phyloP scores from a whole-genome alignment of 53 echinoderm and acorn worm genomes.

The Mesocentrotus franciscanus region DNA sequence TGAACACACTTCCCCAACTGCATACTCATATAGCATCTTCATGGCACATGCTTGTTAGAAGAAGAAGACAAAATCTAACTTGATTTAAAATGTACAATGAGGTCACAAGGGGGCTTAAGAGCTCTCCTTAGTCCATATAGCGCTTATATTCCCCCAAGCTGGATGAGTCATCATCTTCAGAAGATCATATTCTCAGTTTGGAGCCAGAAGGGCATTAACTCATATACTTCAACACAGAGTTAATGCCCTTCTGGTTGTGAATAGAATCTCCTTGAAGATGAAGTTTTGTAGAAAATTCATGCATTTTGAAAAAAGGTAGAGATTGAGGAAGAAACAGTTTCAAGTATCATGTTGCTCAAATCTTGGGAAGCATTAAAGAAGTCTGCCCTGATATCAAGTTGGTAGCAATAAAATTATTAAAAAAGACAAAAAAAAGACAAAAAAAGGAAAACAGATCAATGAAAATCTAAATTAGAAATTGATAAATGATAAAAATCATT shows the following conservation, averaged over 20 bases:
- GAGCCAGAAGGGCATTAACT: too few relatives aligned
- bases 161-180: conserved; percentile 2
- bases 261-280: neutral
- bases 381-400: too few relatives aligned
- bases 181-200: neutral
- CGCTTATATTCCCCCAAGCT: neutral
- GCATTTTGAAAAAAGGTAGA: neutral
- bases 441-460: too few relatives aligned
- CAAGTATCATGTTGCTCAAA: neutral
- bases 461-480: too few relatives aligned
- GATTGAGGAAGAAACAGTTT: neutral
- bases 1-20: neutral
- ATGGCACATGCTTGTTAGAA: neutral
- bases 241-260: too few relatives aligned
- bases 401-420: too few relatives aligned
- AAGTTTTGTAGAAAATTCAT: conserved; percentile 20
- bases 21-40: too few relatives aligned
- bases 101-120: neutral
- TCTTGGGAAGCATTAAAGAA: neutral
- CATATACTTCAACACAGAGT: too few relatives aligned
- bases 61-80: neutral
- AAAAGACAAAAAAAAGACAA: too few relatives aligned
- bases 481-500: too few relatives aligned
- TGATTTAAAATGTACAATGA: neutral
- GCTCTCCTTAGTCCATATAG: neutral